A percentile compares a stretch with the other conserved stretches of the same genome.
Conservation (phyloP, 2,113 vertebrate species). For the Scomber colias region DNA sequence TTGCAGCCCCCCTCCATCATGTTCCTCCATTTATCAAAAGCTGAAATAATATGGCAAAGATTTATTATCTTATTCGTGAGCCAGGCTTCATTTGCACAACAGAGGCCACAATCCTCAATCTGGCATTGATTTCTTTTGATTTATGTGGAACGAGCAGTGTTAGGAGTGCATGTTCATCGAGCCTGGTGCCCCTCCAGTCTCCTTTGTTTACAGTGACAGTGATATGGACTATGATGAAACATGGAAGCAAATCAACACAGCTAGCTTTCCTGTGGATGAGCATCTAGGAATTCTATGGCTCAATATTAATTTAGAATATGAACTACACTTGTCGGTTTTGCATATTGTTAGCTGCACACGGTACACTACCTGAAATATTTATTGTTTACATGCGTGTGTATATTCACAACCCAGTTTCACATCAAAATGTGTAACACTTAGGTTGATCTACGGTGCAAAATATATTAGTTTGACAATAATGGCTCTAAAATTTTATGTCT, state of each 20-base stretch:
- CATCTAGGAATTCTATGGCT: slow-evolving; percentile 41
- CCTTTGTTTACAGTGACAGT: slow-evolving; percentile 75
- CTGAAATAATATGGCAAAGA: slow-evolving; percentile 77
- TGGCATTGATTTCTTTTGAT: slow-evolving; percentile 84
- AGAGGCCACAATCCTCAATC: slow-evolving; percentile 77
- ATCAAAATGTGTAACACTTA: too few relatives aligned
- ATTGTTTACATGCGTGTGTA: background rate
- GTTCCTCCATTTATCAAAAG: slow-evolving; percentile 75
- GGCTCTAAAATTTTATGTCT: too few relatives aligned
- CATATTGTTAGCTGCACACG: background rate
- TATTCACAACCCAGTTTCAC: background rate
- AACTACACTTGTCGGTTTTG: background rate
- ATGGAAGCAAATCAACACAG: slow-evolving; percentile 53
- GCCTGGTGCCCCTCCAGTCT: slow-evolving; percentile 47
- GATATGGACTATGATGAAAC: slow-evolving; percentile 71
- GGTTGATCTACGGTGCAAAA: too few relatives aligned
- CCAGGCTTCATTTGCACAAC: slow-evolving; percentile 83
- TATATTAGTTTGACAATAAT: too few relatives aligned
- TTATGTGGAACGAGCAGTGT: slow-evolving; percentile 73
- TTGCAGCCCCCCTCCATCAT: slow-evolving; percentile 24
- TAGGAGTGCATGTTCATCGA: slow-evolving; percentile 70
- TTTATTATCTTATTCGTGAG: slow-evolving; percentile 79
- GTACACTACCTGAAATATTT: background rate
- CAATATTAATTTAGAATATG: slow-evolving; percentile 10
- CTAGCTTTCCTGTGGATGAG: slow-evolving; percentile 23